Evolutionary conservation across 23 tunicate genomes (phyloP), one percentile per base, ranked within the genome.

Genomic region (Diplosoma virens): DNA sequence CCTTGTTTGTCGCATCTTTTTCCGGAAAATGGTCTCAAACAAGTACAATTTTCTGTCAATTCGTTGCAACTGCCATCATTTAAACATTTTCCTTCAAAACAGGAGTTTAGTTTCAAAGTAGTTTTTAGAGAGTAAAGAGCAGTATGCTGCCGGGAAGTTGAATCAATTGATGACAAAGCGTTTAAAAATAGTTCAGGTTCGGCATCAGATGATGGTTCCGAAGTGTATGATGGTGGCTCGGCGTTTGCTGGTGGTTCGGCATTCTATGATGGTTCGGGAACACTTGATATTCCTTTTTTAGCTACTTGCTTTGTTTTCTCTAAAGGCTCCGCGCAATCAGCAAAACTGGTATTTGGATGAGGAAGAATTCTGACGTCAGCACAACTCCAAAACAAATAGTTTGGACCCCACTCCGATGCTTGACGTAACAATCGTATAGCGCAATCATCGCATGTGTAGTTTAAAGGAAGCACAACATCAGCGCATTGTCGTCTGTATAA

Each of bases 341-440:
- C 81, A 31, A 41, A 35, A 47, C 48, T 3, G 17, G 81, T 20
- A 29, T 74, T 32, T 24, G 80, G 87, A 63, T 82, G 83, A 21
- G 70, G 69, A 14, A 87, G 45, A 30, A 87, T 87, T 26, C 66
- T 87, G 30, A 89, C 88, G 52, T 89, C 96, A 60, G 87, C 88
- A 75, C 96, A 89, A 47, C 96, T 89, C 96, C 96, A 89, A 48
- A 89, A 89, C 25, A 77, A 59, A 63, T 89, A 89, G 24, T 76
- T 77, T 0, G 47, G 16, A 22, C 79, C 33, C 96, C 96, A 89
- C 54, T 89, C 96, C 3, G 89, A 87, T 14, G 96, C 96, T 60
- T 89, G 96, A 14, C 88, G 80, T 1, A 83, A 65, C 34, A 89
- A 58, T 16, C 96, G 79, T 4, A 89, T 48, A 0, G 82, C 48